Evolutionary conservation across 2,888 invertebrate species (phyloP).

Genomic region (Branchellion lobata): DNA sequence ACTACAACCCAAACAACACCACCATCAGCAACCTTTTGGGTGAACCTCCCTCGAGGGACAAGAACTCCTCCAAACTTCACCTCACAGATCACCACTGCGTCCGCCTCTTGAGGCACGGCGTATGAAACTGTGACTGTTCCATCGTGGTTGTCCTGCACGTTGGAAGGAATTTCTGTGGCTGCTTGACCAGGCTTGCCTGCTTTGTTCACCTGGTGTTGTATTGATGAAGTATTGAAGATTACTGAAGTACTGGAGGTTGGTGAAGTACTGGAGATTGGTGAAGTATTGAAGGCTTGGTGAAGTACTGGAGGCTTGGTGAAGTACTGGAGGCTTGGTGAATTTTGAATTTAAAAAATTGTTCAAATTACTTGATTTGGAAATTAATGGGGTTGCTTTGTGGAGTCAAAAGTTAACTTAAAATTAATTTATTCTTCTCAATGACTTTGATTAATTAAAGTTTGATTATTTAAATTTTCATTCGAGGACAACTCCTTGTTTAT

Average conservation of each 20-base stretch:
- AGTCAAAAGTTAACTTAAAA: too few species aligned
- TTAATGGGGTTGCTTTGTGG: too few species aligned
- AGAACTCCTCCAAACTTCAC: conserved; percentile 46
- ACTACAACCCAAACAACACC: too few species aligned
- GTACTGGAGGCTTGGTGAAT: neutral
- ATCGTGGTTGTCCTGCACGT: conserved; percentile 45
- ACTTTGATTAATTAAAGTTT: too few species aligned
- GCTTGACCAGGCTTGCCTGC: conserved; percentile 36
- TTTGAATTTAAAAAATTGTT: too few species aligned
- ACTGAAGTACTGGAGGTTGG: neutral
- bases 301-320: neutral
- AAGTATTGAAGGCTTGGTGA: neutral
- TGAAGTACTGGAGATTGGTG: neutral
- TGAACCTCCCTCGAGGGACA: conserved; percentile 44
- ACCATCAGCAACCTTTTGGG: conserved; percentile 27
- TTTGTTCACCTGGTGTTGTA: conserved; percentile 14
- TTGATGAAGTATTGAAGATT: too few species aligned
- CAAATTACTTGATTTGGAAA: too few species aligned
- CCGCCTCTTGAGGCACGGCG: conserved; percentile 22
- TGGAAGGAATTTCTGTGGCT: conserved; percentile 30
- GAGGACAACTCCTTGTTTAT: too few species aligned
- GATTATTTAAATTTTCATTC: too few species aligned
- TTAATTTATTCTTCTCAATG: too few species aligned
- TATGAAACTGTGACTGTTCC: conserved; percentile 46
- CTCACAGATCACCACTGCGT: conserved; percentile 41